Conservation (phyloP, 2,113 vertebrate genomes). For the Amphiprion percula region DNA sequence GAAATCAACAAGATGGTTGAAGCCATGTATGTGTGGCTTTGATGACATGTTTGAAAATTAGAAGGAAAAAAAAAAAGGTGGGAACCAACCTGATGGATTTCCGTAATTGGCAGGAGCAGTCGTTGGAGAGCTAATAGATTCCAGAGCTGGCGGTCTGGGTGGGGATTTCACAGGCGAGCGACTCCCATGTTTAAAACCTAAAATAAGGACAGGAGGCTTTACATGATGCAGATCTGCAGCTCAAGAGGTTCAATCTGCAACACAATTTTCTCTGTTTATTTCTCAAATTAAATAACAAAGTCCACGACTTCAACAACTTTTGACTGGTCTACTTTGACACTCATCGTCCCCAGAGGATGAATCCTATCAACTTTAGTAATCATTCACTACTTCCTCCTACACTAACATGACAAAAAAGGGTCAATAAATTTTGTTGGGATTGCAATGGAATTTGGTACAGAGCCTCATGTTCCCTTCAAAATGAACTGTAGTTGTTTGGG, state of each 20-base stretch:
- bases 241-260: background rate
- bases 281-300: background rate
- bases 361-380: background rate
- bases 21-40: slow-evolving; percentile 1
- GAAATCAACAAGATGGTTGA: slow-evolving; percentile 56
- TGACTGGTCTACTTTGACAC: background rate
- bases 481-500: no score
- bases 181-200: slow-evolving; percentile 47
- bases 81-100: slow-evolving; percentile 60
- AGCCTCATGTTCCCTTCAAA: no score
- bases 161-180: slow-evolving; percentile 64
- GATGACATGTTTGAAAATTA: background rate
- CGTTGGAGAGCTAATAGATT: slow-evolving; percentile 51
- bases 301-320: background rate
- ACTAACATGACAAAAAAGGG: background rate
- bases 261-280: background rate
- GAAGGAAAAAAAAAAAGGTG: background rate
- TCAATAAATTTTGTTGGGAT: background rate
- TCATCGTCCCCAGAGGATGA: background rate
- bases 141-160: slow-evolving; percentile 56
- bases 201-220: slow-evolving; percentile 43
- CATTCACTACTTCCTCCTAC: background rate
- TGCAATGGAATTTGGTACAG: background rate
- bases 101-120: slow-evolving; percentile 50
- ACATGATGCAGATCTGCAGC: slow-evolving; percentile 1